Evolutionary conservation across 2,797 vertebrate species (phyloP).

Genomic region (Pelodytes ibericus): DNA sequence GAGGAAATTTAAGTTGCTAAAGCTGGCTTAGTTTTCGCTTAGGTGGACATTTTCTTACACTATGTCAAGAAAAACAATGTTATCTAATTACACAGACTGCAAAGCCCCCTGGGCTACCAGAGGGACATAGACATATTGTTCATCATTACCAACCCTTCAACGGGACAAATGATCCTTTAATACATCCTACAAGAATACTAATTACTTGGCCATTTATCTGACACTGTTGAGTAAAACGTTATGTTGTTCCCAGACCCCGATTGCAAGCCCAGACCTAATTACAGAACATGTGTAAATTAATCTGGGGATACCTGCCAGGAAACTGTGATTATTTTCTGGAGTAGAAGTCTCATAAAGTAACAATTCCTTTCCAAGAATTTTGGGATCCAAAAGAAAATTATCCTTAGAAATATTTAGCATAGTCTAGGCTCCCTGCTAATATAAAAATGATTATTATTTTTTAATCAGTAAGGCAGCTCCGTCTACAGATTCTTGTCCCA

Average conservation of each 20-base stretch:
- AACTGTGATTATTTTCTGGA: slow-evolving; percentile 46
- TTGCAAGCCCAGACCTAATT: slow-evolving; percentile 43
- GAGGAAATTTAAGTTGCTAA: slow-evolving; percentile 25
- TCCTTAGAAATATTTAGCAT: slow-evolving; percentile 48
- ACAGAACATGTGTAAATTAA: slow-evolving; percentile 51
- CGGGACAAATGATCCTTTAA: slow-evolving; percentile 36
- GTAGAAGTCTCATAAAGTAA: slow-evolving; percentile 45
- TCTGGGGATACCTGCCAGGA: slow-evolving; percentile 41
- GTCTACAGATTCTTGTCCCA: neutral
- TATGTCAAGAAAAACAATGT: slow-evolving; percentile 36
- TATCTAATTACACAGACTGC: slow-evolving; percentile 42
- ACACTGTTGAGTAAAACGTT: slow-evolving; percentile 36
- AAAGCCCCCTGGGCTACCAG: slow-evolving; percentile 32
- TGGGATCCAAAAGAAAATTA: slow-evolving; percentile 41
- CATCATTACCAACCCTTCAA: slow-evolving; percentile 6
- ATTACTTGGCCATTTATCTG: slow-evolving; percentile 41
- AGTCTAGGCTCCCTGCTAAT: slow-evolving; percentile 19
- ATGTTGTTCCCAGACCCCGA: slow-evolving; percentile 30
- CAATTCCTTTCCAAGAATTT: slow-evolving; percentile 39
- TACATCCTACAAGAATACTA: slow-evolving; percentile 32
- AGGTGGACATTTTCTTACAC: slow-evolving; percentile 9
- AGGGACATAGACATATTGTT: slow-evolving; percentile 34
- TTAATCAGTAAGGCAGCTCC: neutral
- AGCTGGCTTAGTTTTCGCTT: slow-evolving; percentile 12
- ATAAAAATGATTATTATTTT: slow-evolving; percentile 33